A percentile compares a stretch with the other conserved stretches of the same genome.
phyloP scores from a whole-genome alignment of 2,113 vertebrate species.

The Halichoerus grypus region DNA sequence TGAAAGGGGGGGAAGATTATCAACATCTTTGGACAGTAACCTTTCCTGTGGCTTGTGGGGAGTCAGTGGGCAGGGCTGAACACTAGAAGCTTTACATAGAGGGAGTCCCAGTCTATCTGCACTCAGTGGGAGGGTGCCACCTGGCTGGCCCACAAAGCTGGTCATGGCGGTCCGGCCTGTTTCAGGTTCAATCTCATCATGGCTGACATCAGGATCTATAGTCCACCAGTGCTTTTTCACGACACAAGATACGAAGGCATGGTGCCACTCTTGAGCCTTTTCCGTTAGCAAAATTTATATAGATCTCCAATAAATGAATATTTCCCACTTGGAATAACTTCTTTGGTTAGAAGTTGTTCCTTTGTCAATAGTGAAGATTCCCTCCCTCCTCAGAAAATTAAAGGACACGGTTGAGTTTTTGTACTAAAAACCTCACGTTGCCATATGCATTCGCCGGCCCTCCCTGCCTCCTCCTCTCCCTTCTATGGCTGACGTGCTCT shows the following conservation, averaged over 20 bases:
- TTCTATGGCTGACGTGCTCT: not conserved
- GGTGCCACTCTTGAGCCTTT: not conserved
- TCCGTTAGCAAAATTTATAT: not conserved
- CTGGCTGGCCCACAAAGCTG: not conserved
- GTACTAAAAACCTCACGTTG: not conserved
- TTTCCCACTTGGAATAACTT: constrained; percentile 4
- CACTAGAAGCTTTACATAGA: not conserved
- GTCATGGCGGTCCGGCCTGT: not conserved
- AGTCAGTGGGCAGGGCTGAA: not conserved
- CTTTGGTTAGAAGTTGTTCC: not conserved
- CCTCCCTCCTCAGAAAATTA: not conserved
- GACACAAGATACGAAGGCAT: not conserved
- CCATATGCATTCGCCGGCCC: too few relatives aligned
- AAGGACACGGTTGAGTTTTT: not conserved
- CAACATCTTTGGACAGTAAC: not conserved
- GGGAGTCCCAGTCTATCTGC: not conserved
- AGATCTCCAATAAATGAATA: not conserved
- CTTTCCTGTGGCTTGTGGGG: not conserved
- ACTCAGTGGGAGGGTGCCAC: too few relatives aligned
- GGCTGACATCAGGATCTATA: not conserved
- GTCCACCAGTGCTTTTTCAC: not conserved
- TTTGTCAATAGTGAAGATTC: not conserved
- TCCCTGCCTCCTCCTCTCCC: not conserved
- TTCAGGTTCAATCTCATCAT: not conserved
- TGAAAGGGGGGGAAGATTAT: not conserved